Conservation (phyloP, 1,140 invertebrate genomes). For the Pissodes strobi region DNA sequence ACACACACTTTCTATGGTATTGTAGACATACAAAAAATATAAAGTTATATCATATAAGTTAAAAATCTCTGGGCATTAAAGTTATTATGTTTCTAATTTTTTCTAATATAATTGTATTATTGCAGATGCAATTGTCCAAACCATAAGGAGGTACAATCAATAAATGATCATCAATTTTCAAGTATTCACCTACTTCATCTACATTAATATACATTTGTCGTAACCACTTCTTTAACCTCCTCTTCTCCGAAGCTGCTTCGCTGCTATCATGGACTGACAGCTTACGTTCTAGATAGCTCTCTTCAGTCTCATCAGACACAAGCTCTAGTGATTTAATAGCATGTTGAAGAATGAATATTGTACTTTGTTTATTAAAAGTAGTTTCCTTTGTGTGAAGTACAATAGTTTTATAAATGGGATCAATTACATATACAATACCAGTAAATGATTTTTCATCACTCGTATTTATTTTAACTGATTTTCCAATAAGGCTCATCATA, state of each 20-base stretch:
- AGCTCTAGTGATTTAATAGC: conserved; percentile 43
- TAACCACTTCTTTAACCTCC: conserved; percentile 48
- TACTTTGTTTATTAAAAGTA: conserved; percentile 29
- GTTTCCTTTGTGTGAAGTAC: conserved; percentile 36
- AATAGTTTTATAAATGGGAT: conserved; percentile 49
- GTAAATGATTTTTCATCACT: conserved; percentile 33
- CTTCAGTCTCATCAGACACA: conserved; percentile 30
- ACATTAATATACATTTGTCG: conserved; percentile 48
- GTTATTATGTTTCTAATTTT: conserved; percentile 47
- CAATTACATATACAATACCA: conserved; percentile 47
- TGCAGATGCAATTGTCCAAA: conserved; percentile 46
- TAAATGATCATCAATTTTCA: conserved; percentile 50
- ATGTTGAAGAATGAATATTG: conserved; percentile 38
- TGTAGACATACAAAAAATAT: too few species aligned
- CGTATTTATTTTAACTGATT: conserved; percentile 43
- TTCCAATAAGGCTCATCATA: conserved; percentile 43
- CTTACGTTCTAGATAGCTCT: conserved; percentile 31
- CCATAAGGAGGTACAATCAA: conserved; percentile 50
- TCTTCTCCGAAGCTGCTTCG: conserved; percentile 8
- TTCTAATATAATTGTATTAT: conserved; percentile 51
- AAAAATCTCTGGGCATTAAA: conserved; percentile 48
- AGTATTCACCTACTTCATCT: conserved; percentile 42
- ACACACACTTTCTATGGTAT: too few species aligned
- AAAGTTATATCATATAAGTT: too few species aligned
- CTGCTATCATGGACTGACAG: background rate